Conservation (phyloP, 1,140 invertebrate species). For the Phocides pigmalion region DNA sequence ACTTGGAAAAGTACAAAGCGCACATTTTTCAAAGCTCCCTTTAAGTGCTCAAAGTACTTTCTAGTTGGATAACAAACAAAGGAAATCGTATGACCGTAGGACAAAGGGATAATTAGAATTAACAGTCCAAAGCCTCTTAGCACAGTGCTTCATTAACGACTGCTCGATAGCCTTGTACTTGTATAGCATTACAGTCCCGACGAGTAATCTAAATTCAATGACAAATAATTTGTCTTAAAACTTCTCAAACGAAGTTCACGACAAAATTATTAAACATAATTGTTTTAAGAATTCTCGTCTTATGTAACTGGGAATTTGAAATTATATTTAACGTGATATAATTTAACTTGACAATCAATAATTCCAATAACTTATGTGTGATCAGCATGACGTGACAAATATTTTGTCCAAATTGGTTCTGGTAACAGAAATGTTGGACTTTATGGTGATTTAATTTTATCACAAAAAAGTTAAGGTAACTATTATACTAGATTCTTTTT, state of each 20-base stretch:
- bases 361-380: too few relatives aligned
- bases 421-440: too few relatives aligned
- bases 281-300: not conserved
- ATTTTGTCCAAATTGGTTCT: too few relatives aligned
- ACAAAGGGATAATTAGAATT: constrained; percentile 21
- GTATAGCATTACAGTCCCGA: constrained; percentile 16
- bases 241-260: too few relatives aligned
- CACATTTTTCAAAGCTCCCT: not conserved
- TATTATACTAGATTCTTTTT: too few relatives aligned
- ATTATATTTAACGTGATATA: too few relatives aligned
- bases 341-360: too few relatives aligned
- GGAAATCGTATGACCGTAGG: constrained; percentile 13
- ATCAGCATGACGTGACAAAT: too few relatives aligned
- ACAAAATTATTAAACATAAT: not conserved
- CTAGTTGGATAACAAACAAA: not conserved
- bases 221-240: not conserved
- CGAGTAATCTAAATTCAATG: constrained; percentile 10
- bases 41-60: not conserved
- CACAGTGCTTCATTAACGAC: constrained; percentile 17
- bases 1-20: not conserved
- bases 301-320: too few relatives aligned
- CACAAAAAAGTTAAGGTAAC: too few relatives aligned
- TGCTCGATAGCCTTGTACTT: constrained; percentile 7
- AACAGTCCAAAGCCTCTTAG: constrained; percentile 22
- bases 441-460: too few relatives aligned